Percentiles rank a stretch among this genome's conserved stretches.
Conservation (phyloP, 2,113 vertebrate genomes). For the Trichechus manatus region DNA sequence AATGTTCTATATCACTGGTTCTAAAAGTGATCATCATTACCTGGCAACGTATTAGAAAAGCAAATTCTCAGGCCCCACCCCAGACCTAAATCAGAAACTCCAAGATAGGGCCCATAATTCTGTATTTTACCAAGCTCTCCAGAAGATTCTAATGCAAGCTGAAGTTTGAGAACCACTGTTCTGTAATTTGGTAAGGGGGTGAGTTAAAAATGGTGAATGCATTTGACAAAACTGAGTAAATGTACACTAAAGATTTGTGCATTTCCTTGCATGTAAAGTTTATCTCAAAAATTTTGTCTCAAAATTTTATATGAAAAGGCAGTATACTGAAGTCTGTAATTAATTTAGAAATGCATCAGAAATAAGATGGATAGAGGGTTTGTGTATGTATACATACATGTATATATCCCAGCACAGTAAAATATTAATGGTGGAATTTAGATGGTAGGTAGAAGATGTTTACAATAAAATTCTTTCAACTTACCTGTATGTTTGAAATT, state of each 20-base stretch:
- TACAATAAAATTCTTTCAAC: neutral
- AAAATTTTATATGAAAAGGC: neutral
- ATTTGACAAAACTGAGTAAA: conserved; percentile 28
- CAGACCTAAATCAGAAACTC: conserved; percentile 14
- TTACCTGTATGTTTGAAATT: no score
- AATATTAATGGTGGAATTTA: neutral
- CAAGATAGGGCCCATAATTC: neutral
- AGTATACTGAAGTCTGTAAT: neutral
- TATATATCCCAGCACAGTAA: neutral
- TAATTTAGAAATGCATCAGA: conserved; percentile 38
- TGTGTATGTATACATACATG: neutral
- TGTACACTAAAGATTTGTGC: neutral
- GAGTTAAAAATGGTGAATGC: neutral
- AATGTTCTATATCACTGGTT: neutral
- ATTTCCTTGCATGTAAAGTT: conserved; percentile 24
- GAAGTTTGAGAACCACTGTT: conserved; percentile 6
- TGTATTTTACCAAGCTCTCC: neutral
- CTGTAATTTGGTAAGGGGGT: neutral
- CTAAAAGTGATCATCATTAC: neutral
- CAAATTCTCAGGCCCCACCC: neutral
- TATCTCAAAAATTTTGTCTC: neutral
- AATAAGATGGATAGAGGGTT: neutral
- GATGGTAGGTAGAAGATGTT: neutral
- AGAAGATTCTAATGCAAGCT: conserved; percentile 16
- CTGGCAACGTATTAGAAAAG: neutral